Conservation (phyloP, 2,797 vertebrate species). For the Acanthornis magna region DNA sequence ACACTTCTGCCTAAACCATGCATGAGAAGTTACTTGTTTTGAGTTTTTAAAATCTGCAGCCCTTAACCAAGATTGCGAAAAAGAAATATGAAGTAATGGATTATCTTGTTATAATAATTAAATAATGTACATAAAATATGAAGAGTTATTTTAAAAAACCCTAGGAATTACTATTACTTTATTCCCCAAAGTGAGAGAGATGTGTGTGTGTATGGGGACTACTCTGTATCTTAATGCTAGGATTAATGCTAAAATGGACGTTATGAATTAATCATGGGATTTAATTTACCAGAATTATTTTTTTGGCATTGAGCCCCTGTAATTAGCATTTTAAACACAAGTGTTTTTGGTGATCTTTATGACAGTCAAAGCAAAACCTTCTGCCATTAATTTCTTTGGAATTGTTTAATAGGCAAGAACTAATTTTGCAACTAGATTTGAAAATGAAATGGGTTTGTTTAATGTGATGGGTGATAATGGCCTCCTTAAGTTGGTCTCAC, state of each 20-base stretch:
- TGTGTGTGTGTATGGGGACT: neutral
- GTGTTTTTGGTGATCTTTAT: constrained; percentile 51
- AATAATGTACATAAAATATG: neutral
- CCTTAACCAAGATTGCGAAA: neutral
- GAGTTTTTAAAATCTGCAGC: neutral
- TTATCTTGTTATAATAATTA: constrained; percentile 26
- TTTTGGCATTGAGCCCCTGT: constrained; percentile 60
- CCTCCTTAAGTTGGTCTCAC: neutral
- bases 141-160: neutral
- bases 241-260: constrained; percentile 71
- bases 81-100: neutral
- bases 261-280: constrained; percentile 76
- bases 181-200: constrained; percentile 12
- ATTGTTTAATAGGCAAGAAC: constrained; percentile 56
- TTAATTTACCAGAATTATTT: constrained; percentile 69
- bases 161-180: constrained; percentile 42
- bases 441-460: constrained; percentile 55
- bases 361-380: constrained; percentile 54
- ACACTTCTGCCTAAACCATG: neutral
- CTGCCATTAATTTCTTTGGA: constrained; percentile 51
- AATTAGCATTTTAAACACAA: constrained; percentile 47
- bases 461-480: constrained; percentile 35
- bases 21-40: neutral
- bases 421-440: constrained; percentile 48
- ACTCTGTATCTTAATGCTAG: constrained; percentile 64